Evolutionary conservation across 2,888 invertebrate species (phyloP), one percentile per base, ranked within the genome.

Genomic region (Eilema caniola): DNA sequence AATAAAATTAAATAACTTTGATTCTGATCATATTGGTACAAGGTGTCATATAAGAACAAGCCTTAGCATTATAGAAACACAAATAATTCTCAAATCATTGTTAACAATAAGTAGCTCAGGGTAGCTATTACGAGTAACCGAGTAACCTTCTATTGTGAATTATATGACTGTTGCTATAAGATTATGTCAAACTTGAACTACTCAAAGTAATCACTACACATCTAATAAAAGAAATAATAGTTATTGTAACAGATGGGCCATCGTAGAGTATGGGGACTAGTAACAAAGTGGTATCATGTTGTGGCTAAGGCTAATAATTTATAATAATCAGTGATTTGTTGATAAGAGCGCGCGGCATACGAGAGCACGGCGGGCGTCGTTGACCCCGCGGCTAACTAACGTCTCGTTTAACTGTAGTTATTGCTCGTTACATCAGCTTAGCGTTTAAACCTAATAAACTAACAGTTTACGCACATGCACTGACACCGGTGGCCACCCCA

Each of bases 351-450:
- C 31, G 63, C 59, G 70, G 53, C 67, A 69, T 66, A 67, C 41
- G 65, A 68, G 57, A 69, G 69, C 74, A 62, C 66, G 72, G 28
- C 70, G 68, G 70, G 70, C 83, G 82, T 81, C 83, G 82, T 73
- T 83, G 82, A 83, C 83, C 83, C 79, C 82, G 71, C 73, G 70
- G 41, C 66, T 74, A 71, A 71, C 75, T 73, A 77, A 76, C 73
- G 69, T 70, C 73, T 78, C 78, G 67, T 37, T 67, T 83, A 83
- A 83, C 83, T 83, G 83, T 83, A 79, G 67, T 82, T 75, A 72
- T 41, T 74, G 71, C 74, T 81, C 68, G 80, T 69, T 80, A 78
- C 73, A 78, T 70, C 70, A 69, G 66, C 68, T 71, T 69, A 56
- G 61, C 67, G 64, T 71, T 73, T 75, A 72, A 73, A 69, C 62